phyloP scores from a whole-genome alignment of 2,888 invertebrate species.

The Cyrtodaria siliqua region DNA sequence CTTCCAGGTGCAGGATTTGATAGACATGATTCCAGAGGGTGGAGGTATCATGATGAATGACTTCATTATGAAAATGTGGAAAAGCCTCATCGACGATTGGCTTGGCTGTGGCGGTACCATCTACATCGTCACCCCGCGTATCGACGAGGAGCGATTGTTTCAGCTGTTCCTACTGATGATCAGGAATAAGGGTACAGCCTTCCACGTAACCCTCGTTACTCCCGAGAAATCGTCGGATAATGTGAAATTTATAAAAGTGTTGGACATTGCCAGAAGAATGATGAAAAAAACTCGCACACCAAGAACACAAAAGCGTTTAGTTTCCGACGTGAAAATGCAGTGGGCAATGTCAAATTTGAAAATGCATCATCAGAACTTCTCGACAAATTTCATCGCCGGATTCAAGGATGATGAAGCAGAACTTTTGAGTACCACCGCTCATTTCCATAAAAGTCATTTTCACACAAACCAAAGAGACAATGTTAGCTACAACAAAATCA shows the following conservation, averaged over 20 bases:
- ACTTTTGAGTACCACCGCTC: constrained; percentile 81
- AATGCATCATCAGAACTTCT: constrained; percentile 78
- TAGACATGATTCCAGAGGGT: constrained; percentile 82
- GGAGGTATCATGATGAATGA: constrained; percentile 82
- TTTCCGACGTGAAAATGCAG: constrained; percentile 81
- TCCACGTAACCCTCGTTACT: constrained; percentile 76
- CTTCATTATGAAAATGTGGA: constrained; percentile 82
- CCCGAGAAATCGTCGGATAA: constrained; percentile 75
- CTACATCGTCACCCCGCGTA: constrained; percentile 80
- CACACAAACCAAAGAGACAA: constrained; percentile 81
- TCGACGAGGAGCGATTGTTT: constrained; percentile 82
- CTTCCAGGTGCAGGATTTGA: constrained; percentile 80
- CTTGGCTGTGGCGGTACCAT: constrained; percentile 80
- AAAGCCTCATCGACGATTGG: constrained; percentile 81
- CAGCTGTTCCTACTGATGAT: constrained; percentile 80
- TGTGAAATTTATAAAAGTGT: constrained; percentile 77
- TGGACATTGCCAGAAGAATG: constrained; percentile 77
- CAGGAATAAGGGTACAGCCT: constrained; percentile 81
- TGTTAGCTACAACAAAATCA: constrained; percentile 79
- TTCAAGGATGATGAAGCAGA: constrained; percentile 82
- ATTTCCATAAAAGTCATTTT: constrained; percentile 82
- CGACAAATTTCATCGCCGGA: constrained; percentile 81
- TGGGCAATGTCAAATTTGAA: constrained; percentile 78
- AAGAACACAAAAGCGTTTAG: constrained; percentile 74
- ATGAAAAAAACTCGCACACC: constrained; percentile 81